Base-by-base conservation (phyloP, 2,113 vertebrate species). In the Origma solitaria region DNA sequence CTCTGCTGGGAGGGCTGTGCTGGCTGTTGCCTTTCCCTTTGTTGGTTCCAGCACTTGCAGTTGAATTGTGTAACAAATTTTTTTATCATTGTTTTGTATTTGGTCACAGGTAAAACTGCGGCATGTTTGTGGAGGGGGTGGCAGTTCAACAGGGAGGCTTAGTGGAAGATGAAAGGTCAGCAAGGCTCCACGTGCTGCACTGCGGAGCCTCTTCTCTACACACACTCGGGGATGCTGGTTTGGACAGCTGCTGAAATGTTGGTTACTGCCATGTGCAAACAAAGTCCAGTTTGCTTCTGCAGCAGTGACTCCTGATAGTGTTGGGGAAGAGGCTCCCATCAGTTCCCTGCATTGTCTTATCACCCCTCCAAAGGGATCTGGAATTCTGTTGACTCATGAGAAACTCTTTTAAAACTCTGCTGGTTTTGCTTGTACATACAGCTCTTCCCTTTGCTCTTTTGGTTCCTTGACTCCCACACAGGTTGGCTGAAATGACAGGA, bases 401-500 rank as follows among this genome's bases (percentile, higher is more conserved):
- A 51, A 82, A 5, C 15, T 28, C 27, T 42, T 13, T 20, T 25
- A 38, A 71, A 47, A 4, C 17, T n/a, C 9, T 77, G 20, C 13
- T 28, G 16, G 0, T 87, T 78, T 51, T 10, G 6, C 18, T 15
- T 15, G 31, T 28, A 10, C 8, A 10, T 19, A 8, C 31, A 56
- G 3, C 20, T 30, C 64, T 31, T 51, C 21, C 5, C 3, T 47
- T 57, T 60, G 37, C 15, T 45, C 9, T 53, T 0, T 4, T 65
- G 13, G 21, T 85, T 65, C 68, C 98, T 98, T 98, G 94, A 98
- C 97, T 93, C 64, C 61, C 97, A 81, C 97, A 99, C 98, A 98
- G 99, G 86, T 98, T 99, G 97, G 99, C 99, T 69, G 99, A 99
- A 82, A 98, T 98, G 84, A 99, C 99, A 3, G 99, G 99, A 49